Evolutionary conservation across 2,113 vertebrate genomes (phyloP).

Genomic region (Theropithecus gelada): DNA sequence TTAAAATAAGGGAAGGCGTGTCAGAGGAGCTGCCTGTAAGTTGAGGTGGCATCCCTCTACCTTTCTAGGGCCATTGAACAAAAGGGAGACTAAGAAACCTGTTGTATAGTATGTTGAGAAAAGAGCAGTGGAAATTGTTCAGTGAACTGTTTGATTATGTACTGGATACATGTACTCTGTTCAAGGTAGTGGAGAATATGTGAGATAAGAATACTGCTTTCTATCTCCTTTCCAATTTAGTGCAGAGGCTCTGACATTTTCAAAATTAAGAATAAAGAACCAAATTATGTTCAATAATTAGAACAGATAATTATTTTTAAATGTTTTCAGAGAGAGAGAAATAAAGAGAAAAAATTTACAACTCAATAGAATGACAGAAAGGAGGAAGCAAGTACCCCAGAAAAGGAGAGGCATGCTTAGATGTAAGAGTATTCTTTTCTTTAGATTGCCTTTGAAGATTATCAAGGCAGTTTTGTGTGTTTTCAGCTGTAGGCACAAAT

Average conservation of each 20-base stretch:
- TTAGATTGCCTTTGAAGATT: background rate
- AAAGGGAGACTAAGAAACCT: background rate
- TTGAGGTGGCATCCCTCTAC: background rate
- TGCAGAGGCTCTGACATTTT: background rate
- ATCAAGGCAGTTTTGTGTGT: background rate
- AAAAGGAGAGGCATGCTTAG: background rate
- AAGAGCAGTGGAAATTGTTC: background rate
- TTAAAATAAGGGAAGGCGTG: background rate
- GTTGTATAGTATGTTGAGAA: background rate
- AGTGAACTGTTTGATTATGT: background rate
- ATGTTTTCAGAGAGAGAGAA: background rate
- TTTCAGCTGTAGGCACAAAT: background rate
- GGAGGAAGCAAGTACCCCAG: background rate
- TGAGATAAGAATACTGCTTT: slow-evolving; percentile 1
- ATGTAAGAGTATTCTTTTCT: background rate
- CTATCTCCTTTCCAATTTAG: background rate
- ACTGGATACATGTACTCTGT: background rate
- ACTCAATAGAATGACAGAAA: background rate
- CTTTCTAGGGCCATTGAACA: background rate
- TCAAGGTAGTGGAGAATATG: background rate
- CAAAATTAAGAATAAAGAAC: slow-evolving; percentile 15
- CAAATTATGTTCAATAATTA: background rate
- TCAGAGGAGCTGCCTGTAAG: background rate
- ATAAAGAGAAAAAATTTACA: background rate
- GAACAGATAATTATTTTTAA: background rate